Base-by-base conservation (phyloP, 2,797 vertebrate genomes). In the Lagocephalus sceleratus region DNA sequence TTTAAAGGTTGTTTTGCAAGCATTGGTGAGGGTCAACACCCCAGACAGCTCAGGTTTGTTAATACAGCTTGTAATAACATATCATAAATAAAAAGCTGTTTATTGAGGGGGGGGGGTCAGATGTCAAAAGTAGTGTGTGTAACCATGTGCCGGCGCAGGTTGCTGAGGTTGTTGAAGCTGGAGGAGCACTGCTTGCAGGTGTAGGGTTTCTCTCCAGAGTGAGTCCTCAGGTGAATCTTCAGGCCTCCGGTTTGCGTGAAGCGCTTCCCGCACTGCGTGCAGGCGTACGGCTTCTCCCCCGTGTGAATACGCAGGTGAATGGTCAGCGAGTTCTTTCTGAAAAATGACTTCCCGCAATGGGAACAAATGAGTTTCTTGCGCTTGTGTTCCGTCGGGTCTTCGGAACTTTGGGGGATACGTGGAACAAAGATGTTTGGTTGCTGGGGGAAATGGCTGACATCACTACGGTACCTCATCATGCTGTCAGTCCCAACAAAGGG, bases 221-320 rank as follows among this genome's bases (percentile, higher is more conserved):
- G 88, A 40, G 85, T 90, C 73, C 87, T 78, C 60, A 88, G 61
- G 74, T 90, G 88, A 68, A 89, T 88, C 60, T 87, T 87, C 59
- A 90, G 80, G 79, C 86, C 88, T 54, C 88, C 87, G 15, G 82
- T 87, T 57, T 89, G 88, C 0, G 87, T 87, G 84, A 90, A 89
- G 57, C 87, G 81, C 15, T 88, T 88, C 15, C 87, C 88, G 1
- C 88, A 90, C 58, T 86, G 83, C 1, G 41, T 16, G 15, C 88
- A 90, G 1, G 66, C 82, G 6, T 87, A 89, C 0, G 88, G 88
- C 74, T 88, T 88, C 68, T 88, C 88, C 9, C 87, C 88, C 0
- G 86, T 90, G 78, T 90, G 88, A 21, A 90, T 88, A 47, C 86
- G 87, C 87, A 86, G 86, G 82, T 88, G 87, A 63, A 88, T 88